These are phyloP conservation scores for Diacarnus erythraeanus DNA, from an alignment of 37 sponge, comb jelly and placozoan genomes.

Conservation along the genomic window DNA sequence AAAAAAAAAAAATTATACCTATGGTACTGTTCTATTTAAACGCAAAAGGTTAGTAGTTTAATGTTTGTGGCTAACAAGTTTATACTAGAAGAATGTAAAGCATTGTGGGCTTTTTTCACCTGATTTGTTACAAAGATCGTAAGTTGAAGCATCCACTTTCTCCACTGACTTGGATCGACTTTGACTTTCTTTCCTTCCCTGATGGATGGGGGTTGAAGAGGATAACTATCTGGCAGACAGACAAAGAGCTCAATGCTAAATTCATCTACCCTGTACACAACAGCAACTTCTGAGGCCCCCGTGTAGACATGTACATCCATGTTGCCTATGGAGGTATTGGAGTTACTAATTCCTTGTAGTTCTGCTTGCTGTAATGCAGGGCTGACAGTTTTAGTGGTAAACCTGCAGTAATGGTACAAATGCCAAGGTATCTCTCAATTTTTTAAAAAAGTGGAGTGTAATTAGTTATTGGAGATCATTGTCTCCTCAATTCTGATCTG, in stretches of 20 bases:
- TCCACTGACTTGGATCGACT: slow-evolving; percentile 79
- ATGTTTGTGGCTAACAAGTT: too few species aligned
- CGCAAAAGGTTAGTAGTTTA: too few species aligned
- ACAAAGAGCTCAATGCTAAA: slow-evolving; percentile 84
- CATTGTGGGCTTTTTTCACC: too few species aligned
- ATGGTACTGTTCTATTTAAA: too few species aligned
- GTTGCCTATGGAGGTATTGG: slow-evolving; percentile 36
- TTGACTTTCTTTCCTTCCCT: slow-evolving; percentile 74
- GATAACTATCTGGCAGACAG: slow-evolving; percentile 68
- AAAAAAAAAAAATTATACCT: too few species aligned
- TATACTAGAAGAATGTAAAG: too few species aligned
- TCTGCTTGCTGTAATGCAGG: slow-evolving; percentile 49
- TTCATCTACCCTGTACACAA: slow-evolving; percentile 83
- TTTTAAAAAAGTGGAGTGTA: too few species aligned
- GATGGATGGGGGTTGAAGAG: slow-evolving; percentile 78
- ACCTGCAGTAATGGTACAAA: too few species aligned
- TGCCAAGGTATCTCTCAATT: too few species aligned
- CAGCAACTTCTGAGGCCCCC: slow-evolving; percentile 78
- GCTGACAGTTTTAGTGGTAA: slow-evolving; percentile 52
- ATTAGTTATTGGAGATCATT: too few species aligned
- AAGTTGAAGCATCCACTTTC: slow-evolving; percentile 93
- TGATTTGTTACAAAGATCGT: slow-evolving; percentile 83
- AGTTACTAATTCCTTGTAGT: slow-evolving; percentile 24
- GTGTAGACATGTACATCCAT: slow-evolving; percentile 62
- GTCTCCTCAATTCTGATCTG: too few species aligned